These are phyloP conservation scores for Cyprinodon diabolis DNA, from an alignment of 2,797 vertebrate species.

Conservation along the genomic window DNA sequence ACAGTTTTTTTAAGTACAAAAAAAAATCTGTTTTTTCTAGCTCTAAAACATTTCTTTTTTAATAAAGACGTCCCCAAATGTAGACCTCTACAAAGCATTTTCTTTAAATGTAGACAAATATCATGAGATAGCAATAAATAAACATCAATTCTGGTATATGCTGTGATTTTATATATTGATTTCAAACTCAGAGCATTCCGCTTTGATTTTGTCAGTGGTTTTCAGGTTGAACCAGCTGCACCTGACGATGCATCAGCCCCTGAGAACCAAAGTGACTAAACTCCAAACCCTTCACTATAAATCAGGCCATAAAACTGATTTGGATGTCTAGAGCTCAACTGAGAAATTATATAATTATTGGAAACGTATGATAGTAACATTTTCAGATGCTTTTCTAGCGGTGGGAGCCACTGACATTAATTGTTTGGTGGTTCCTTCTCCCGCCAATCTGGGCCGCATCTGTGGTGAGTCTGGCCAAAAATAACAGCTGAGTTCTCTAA, in stretches of 20 bases:
- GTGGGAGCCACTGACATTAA: conserved; percentile 39
- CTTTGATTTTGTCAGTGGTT: conserved; percentile 30
- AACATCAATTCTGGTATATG: neutral
- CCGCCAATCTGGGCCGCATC: conserved; percentile 49
- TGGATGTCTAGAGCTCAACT: conserved; percentile 17
- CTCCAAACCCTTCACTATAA: conserved; percentile 31
- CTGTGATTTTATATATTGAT: conserved; percentile 25
- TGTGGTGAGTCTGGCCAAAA: conserved; percentile 52
- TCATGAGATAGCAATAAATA: neutral
- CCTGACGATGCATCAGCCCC: conserved; percentile 32
- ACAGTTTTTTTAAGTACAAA: no score
- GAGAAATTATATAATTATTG: conserved; percentile 6
- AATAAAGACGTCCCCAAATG: no score
- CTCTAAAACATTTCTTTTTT: no score
- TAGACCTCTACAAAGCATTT: no score
- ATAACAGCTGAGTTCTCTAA: conserved; percentile 54
- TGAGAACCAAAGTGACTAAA: conserved; percentile 46
- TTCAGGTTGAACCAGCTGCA: conserved; percentile 56
- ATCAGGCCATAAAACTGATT: conserved; percentile 40
- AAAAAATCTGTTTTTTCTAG: no score
- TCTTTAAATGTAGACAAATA: neutral
- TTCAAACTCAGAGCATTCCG: conserved; percentile 43
- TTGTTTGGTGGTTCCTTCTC: conserved; percentile 33
- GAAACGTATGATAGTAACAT: conserved; percentile 3
- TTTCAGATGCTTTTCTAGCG: conserved; percentile 33